Conservation (phyloP, 2,888 invertebrate genomes). For the Atethmia centrago region DNA sequence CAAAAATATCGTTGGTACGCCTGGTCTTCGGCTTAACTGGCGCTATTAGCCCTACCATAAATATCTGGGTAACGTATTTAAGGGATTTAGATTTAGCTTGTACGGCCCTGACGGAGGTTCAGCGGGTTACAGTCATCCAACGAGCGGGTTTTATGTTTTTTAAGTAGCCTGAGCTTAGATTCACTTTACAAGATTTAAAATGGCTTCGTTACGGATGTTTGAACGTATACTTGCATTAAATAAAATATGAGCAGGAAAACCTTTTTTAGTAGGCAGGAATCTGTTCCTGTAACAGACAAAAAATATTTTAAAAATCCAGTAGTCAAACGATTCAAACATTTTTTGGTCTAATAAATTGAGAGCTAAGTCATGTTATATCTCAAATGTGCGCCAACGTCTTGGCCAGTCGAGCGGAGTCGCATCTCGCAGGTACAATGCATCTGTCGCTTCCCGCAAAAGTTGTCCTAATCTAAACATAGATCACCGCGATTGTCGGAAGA, state of each 20-base stretch:
- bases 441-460: slow-evolving; percentile 75
- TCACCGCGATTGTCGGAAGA: slow-evolving; percentile 84
- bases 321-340: neutral
- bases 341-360: slow-evolving; percentile 39
- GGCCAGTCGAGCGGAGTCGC: slow-evolving; percentile 67
- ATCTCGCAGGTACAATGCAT: slow-evolving; percentile 74
- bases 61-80: slow-evolving; percentile 88
- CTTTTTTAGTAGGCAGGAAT: neutral
- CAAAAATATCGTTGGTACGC: slow-evolving; percentile 72
- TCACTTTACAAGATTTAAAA: slow-evolving; percentile 56
- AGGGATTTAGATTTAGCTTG: slow-evolving; percentile 87
- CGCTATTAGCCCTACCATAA: slow-evolving; percentile 88
- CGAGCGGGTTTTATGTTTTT: slow-evolving; percentile 75
- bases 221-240: slow-evolving; percentile 13
- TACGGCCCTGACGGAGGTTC: slow-evolving; percentile 86
- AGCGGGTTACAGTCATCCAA: slow-evolving; percentile 76
- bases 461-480: slow-evolving; percentile 83
- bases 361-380: slow-evolving; percentile 44
- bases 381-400: slow-evolving; percentile 66
- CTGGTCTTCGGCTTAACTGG: slow-evolving; percentile 81
- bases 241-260: neutral
- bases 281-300: too few species aligned
- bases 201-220: slow-evolving; percentile 24
- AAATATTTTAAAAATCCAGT: neutral
- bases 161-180: slow-evolving; percentile 70